phyloP scores from a whole-genome alignment of 1,140 invertebrate species.

The Drosophila kanapiae region DNA sequence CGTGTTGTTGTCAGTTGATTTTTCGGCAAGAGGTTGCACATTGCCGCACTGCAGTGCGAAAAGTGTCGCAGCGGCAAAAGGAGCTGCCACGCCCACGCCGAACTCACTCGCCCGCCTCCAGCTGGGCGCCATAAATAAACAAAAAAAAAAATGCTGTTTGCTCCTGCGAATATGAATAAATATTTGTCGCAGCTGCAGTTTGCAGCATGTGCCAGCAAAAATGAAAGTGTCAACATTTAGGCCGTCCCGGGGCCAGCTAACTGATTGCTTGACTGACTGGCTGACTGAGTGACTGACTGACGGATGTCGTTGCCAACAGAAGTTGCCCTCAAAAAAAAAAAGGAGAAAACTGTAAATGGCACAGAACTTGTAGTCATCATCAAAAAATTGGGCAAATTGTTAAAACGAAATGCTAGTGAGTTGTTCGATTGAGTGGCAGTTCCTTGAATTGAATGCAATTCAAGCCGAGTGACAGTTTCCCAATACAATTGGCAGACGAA shows the following conservation, averaged over 20 bases:
- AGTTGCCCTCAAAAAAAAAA: slow-evolving; percentile 22
- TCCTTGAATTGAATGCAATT: slow-evolving; percentile 15
- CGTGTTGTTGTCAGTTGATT: slow-evolving; percentile 63
- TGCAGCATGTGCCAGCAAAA: slow-evolving; percentile 46
- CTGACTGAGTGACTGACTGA: slow-evolving; percentile 39
- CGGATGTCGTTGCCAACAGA: slow-evolving; percentile 51
- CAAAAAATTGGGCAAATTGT: slow-evolving; percentile 38
- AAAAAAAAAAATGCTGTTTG: slow-evolving; percentile 57
- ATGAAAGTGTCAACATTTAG: slow-evolving; percentile 65
- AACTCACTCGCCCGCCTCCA: not conserved
- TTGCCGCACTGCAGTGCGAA: slow-evolving; percentile 28
- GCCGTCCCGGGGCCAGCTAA: slow-evolving; percentile 40
- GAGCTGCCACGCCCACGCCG: slow-evolving; percentile 15
- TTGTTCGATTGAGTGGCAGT: slow-evolving; percentile 57
- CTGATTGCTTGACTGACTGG: slow-evolving; percentile 49
- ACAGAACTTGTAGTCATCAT: slow-evolving; percentile 37
- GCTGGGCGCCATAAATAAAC: slow-evolving; percentile 41
- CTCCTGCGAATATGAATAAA: slow-evolving; percentile 62
- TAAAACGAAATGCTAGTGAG: slow-evolving; percentile 65
- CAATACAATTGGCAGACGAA: slow-evolving; percentile 20
- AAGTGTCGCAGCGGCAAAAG: slow-evolving; percentile 54
- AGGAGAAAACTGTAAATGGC: slow-evolving; percentile 46
- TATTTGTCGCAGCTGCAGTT: slow-evolving; percentile 61
- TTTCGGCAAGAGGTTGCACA: slow-evolving; percentile 42
- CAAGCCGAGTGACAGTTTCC: slow-evolving; percentile 27